A percentile compares a stretch with the other conserved stretches of the same genome.
Conservation (phyloP, 2,113 vertebrate species). For the Centrocercus urophasianus region DNA sequence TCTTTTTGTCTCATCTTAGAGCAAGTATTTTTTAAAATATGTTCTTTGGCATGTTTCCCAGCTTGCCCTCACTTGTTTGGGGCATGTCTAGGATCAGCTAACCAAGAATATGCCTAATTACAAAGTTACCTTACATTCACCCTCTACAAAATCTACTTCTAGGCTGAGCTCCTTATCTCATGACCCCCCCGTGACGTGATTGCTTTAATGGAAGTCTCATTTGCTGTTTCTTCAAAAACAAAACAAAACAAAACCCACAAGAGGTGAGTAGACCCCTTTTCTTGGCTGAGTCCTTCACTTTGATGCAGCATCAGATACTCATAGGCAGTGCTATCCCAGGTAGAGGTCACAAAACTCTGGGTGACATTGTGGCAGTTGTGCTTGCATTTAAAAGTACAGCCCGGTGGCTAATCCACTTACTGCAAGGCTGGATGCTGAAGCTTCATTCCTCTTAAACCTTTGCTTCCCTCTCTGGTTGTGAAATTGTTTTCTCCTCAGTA, state of each 20-base stretch:
- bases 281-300: background rate
- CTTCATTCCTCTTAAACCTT: background rate
- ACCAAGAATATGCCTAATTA: slow-evolving; percentile 43
- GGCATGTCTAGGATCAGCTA: background rate
- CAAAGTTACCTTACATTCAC: slow-evolving; percentile 25
- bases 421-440: background rate
- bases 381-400: fast-evolving
- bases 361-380: background rate
- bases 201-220: background rate
- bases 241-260: too few species aligned
- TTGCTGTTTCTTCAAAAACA: background rate
- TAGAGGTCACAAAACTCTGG: background rate
- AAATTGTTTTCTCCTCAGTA: background rate
- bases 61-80: background rate
- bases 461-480: background rate
- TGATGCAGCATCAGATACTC: too few species aligned
- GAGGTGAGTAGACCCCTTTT: background rate
- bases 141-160: slow-evolving; percentile 14
- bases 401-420: fast-evolving
- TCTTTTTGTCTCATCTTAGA: too few species aligned
- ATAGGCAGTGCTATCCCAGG: background rate
- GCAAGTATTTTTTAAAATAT: background rate
- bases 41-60: background rate
- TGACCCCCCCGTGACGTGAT: background rate
- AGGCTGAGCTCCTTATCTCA: slow-evolving; percentile 48